phyloP scores from a whole-genome alignment of 2,888 invertebrate species.

The Heterodera filipjevi region DNA sequence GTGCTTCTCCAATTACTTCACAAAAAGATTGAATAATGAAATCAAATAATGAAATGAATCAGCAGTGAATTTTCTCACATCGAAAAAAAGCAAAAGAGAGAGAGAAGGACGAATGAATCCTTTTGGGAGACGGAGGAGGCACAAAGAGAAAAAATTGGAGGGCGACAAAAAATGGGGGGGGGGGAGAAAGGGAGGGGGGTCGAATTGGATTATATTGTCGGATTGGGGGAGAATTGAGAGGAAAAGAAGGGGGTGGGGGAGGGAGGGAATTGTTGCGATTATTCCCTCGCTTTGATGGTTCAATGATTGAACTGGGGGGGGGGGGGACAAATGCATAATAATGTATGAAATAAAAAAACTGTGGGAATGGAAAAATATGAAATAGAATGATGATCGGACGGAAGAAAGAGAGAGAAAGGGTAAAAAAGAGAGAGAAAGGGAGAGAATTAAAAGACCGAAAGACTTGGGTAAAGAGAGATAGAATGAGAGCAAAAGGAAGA shows the following conservation, averaged over 20 bases:
- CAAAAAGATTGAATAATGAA: not conserved
- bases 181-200: not conserved
- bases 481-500: not conserved
- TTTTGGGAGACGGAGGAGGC: not conserved
- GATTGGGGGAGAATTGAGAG: not conserved
- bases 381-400: not conserved
- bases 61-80: not conserved
- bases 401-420: not conserved
- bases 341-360: not conserved
- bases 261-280: conserved; percentile 4
- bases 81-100: not conserved
- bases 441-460: too few species aligned
- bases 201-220: not conserved
- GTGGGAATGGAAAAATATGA: not conserved
- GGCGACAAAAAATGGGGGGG: not conserved
- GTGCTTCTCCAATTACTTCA: too few species aligned
- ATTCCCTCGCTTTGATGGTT: conserved; percentile 12
- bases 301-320: not conserved
- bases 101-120: not conserved
- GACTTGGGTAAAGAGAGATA: not conserved
- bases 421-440: too few species aligned
- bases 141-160: not conserved
- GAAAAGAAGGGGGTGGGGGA: not conserved
- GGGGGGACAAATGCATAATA: not conserved
- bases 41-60: not conserved